phyloP scores from a whole-genome alignment of 2,888 invertebrate genomes.

The Pollenia amentaria region DNA sequence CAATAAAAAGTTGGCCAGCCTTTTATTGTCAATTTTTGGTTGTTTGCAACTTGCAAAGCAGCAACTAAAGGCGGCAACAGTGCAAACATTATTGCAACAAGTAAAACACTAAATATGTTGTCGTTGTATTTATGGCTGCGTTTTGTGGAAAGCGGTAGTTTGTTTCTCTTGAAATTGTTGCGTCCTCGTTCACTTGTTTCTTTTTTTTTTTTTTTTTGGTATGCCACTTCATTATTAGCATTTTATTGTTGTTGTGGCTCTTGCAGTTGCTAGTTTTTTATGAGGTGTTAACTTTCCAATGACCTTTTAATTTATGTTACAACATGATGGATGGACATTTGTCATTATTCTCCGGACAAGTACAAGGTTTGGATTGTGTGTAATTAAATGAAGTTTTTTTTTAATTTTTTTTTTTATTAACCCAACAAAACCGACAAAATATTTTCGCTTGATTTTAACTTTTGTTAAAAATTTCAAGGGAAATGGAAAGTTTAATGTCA shows the following conservation, averaged over 20 bases:
- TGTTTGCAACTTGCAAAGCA: constrained; percentile 3
- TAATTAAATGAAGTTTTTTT: constrained; percentile 40
- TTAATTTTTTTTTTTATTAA: background rate
- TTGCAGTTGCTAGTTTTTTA: constrained; percentile 69
- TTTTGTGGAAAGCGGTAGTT: constrained; percentile 41
- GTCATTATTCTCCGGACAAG: background rate
- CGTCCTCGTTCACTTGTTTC: constrained; percentile 37
- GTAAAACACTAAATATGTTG: constrained; percentile 13
- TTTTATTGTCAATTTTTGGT: constrained; percentile 30
- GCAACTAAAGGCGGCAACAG: constrained; percentile 42
- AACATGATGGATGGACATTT: constrained; percentile 51
- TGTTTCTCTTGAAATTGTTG: constrained; percentile 34
- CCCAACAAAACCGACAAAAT: background rate
- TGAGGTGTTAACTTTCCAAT: constrained; percentile 71
- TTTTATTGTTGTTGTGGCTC: constrained; percentile 36
- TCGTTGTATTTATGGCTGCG: background rate
- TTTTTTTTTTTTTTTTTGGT: background rate
- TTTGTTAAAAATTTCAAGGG: background rate
- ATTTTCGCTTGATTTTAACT: background rate
- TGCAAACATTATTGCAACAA: background rate
- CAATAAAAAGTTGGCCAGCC: constrained; percentile 42
- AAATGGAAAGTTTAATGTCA: constrained; percentile 7
- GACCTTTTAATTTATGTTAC: constrained; percentile 63
- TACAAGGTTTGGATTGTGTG: background rate
- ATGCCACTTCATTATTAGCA: constrained; percentile 35